Conservation (phyloP, 2,888 invertebrate genomes). For the Papilio gigon region DNA sequence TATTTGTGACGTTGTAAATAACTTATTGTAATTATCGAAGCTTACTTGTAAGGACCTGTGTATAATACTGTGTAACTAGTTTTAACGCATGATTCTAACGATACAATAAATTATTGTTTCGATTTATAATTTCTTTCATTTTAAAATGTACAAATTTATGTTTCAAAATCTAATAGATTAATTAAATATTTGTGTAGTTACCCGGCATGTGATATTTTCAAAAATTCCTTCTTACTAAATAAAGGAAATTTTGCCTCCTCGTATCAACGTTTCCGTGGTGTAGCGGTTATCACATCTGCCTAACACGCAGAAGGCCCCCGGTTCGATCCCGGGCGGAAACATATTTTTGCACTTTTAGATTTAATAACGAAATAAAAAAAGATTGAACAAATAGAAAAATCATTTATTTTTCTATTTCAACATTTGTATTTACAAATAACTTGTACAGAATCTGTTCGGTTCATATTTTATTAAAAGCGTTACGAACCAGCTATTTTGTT, state of each 20-base stretch:
- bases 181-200: too few species aligned
- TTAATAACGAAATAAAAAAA: background rate
- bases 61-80: constrained; percentile 69
- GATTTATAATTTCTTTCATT: constrained; percentile 57
- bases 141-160: too few species aligned
- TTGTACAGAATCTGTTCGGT: too few species aligned
- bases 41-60: constrained; percentile 65
- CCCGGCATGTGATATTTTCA: too few species aligned
- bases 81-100: constrained; percentile 69
- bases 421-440: too few species aligned
- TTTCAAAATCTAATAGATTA: too few species aligned
- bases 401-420: too few species aligned
- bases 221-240: too few species aligned
- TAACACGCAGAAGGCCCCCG: constrained; percentile 96
- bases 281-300: constrained; percentile 96
- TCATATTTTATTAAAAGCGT: too few species aligned
- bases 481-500: background rate
- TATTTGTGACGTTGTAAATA: constrained; percentile 67
- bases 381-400: background rate
- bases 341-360: constrained; percentile 59
- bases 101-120: constrained; percentile 82
- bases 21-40: constrained; percentile 65
- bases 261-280: constrained; percentile 70
- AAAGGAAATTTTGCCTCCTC: background rate
- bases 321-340: constrained; percentile 95